Conservation (phyloP, 2,797 vertebrate species). For the Amniataba percoides region DNA sequence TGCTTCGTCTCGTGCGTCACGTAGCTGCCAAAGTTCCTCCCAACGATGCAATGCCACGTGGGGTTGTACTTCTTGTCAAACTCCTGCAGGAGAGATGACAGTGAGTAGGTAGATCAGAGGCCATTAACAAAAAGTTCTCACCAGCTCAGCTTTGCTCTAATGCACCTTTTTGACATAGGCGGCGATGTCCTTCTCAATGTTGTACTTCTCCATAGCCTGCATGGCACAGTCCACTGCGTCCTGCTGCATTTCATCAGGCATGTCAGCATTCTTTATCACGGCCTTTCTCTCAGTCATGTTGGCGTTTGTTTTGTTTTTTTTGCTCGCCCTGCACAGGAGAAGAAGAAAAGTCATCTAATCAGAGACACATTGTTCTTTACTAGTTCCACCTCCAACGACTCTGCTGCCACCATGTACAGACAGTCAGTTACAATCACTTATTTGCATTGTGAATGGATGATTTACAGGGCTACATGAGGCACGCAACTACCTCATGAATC, state of each 20-base stretch:
- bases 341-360: not conserved
- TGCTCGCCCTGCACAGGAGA: slow-evolving; percentile 1
- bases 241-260: slow-evolving; percentile 99
- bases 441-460: not conserved
- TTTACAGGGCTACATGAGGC: not conserved
- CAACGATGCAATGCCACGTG: slow-evolving; percentile 98
- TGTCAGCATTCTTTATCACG: slow-evolving; percentile 99
- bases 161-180: slow-evolving; percentile 97
- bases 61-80: slow-evolving; percentile 99
- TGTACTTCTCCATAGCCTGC: slow-evolving; percentile 99
- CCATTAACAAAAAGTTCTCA: not conserved
- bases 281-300: slow-evolving; percentile 98
- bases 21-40: slow-evolving; percentile 98
- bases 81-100: slow-evolving; percentile 83
- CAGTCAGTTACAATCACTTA: too few species aligned
- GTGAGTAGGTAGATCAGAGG: not conserved
- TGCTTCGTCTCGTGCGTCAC: slow-evolving; percentile 98
- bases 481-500: not conserved
- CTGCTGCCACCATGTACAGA: not conserved
- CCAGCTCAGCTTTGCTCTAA: not conserved
- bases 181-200: slow-evolving; percentile 99
- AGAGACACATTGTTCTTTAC: not conserved
- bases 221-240: slow-evolving; percentile 98
- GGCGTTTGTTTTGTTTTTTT: slow-evolving; percentile 63
- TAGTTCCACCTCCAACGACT: not conserved